phyloP scores from a whole-genome alignment of 2,113 vertebrate genomes.

The Zosterops pallidus region DNA sequence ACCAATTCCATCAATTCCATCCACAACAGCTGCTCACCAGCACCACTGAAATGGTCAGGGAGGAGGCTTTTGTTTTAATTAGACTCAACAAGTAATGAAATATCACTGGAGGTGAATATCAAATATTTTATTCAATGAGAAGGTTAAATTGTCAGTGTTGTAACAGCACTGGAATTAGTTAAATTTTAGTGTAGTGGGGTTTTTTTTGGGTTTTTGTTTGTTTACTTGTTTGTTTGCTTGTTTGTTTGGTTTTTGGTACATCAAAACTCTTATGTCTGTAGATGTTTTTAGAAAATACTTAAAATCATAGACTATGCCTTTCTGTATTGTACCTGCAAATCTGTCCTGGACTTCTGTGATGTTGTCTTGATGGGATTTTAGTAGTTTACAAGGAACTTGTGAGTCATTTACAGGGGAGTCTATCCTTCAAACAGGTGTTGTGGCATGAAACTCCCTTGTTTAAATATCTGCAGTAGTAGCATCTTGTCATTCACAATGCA shows the following conservation, averaged over 20 bases:
- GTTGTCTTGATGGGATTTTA: background rate
- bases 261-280: background rate
- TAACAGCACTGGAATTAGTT: background rate
- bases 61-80: background rate
- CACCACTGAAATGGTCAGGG: background rate
- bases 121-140: background rate
- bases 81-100: background rate
- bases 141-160: background rate
- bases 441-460: background rate
- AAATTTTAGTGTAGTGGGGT: background rate
- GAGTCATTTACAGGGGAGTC: background rate
- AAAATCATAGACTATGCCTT: background rate
- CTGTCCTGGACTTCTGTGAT: background rate
- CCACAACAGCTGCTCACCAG: background rate
- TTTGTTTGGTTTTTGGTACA: background rate
- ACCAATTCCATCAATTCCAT: background rate
- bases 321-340: background rate
- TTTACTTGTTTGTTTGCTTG: too few species aligned
- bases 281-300: background rate
- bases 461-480: background rate
- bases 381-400: background rate
- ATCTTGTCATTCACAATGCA: background rate
- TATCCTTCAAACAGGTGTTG: background rate
- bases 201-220: too few species aligned
- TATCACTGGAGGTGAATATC: background rate